Evolutionary conservation across 2,113 vertebrate genomes (phyloP).

Genomic region (Prolemur simus): DNA sequence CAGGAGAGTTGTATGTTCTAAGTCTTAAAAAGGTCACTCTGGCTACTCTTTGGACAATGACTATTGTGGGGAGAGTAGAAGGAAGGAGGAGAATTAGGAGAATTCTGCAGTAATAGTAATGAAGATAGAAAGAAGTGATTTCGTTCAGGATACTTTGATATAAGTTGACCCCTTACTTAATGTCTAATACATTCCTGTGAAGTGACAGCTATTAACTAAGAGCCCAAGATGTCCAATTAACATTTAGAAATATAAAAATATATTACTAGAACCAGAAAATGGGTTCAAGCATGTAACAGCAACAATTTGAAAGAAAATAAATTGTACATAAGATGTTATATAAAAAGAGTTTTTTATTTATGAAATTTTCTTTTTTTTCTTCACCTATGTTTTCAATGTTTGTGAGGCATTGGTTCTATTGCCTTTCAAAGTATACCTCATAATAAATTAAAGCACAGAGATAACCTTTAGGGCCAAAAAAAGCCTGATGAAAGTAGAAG

Average conservation of each 20-base stretch:
- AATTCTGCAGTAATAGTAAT: background rate
- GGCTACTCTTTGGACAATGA: background rate
- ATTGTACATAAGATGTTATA: background rate
- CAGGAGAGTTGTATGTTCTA: background rate
- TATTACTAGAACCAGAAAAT: background rate
- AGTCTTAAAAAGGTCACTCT: background rate
- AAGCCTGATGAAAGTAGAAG: background rate
- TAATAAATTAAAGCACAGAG: background rate
- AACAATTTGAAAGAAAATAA: background rate
- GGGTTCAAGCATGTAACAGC: background rate
- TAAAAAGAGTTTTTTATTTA: background rate
- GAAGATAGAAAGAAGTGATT: background rate
- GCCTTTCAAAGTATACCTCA: background rate
- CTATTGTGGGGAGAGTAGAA: background rate
- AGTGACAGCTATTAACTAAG: background rate
- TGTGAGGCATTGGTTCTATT: background rate
- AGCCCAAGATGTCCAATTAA: background rate
- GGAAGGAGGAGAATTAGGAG: background rate
- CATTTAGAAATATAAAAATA: background rate
- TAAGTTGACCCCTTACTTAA: background rate
- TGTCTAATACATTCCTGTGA: background rate
- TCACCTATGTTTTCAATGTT: background rate
- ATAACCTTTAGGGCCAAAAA: background rate
- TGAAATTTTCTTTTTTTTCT: background rate
- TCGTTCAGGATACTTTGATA: background rate